Base-by-base conservation (phyloP, 2,797 vertebrate species). In the Tokudaia tokunoshimensis region DNA sequence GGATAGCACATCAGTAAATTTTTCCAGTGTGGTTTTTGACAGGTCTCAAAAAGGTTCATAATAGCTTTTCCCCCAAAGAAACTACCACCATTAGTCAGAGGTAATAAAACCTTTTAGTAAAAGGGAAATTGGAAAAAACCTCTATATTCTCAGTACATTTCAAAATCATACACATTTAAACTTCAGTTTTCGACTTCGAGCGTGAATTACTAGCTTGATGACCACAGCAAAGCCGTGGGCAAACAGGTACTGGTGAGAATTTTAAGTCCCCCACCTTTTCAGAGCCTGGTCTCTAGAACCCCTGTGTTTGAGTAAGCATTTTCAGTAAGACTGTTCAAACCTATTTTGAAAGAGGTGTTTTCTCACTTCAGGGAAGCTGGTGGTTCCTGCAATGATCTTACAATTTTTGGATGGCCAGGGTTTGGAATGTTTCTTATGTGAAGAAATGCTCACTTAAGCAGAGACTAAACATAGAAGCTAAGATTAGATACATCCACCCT, bases 51-150 rank as follows among this genome's bases (percentile, higher is more conserved):
- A 79, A 94, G 76, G 83, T 97, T 97, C 83, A 88, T 95, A 97
- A 97, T 55, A 95, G 24, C 47, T 31, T 87, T 97, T 89, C 80
- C 91, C 95, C 79, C 41, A 94, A 96, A 94, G 93, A 85, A 20
- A 96, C 31, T 67, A 83, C 10, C 3, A 50, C 82, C 83, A 94
- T 96, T 97, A 97, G 87, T 94, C 70, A 90, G 63, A 87, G 96
- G 91, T 88, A 97, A 97, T 95, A 91, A 97, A 95, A 94, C 37
- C 78, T 97, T 95, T 97, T 86, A 96, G 92, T 63, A n/a, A 96
- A 94, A 80, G 55, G n/a, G 74, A 95, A 96, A 92, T 92, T 74
- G 74, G 50, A 41, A 57, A 57, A 19, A 34, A 55, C 0, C 47
- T 91, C 75, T 89, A 63, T 94, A 85, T 79, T 98, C 94, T 94